A percentile compares a stretch with the other conserved stretches of the same genome.
Conservation (phyloP, 1,140 invertebrate species). For the Brachionus asplanchnoidis region DNA sequence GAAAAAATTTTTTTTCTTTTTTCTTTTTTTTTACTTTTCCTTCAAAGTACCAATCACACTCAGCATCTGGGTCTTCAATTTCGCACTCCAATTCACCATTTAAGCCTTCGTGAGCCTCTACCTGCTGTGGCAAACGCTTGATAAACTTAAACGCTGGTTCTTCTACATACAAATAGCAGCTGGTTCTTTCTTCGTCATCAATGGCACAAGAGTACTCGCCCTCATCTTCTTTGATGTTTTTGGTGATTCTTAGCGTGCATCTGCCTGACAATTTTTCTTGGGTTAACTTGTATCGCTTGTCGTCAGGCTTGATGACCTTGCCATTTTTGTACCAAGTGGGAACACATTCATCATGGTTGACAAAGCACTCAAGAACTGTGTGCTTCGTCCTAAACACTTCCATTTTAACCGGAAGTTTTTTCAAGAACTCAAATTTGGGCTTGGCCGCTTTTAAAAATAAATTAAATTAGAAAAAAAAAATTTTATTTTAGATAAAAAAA, state of each 20-base stretch:
- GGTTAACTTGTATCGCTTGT: conserved; percentile 26
- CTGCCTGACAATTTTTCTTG: conserved; percentile 31
- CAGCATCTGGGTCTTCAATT: conserved; percentile 40
- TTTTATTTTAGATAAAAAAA: neutral
- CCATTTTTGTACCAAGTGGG: conserved; percentile 41
- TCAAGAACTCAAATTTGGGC: conserved; percentile 40
- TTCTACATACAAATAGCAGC: conserved; percentile 41
- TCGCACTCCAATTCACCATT: conserved; percentile 25
- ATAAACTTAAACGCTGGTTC: conserved; percentile 40
- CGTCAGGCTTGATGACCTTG: conserved; percentile 14
- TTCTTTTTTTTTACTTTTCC: neutral
- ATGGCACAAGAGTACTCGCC: conserved; percentile 35
- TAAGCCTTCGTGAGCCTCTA: neutral
- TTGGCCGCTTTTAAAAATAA: conserved; percentile 25
- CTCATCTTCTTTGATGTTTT: conserved; percentile 37
- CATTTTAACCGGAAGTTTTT: conserved; percentile 38
- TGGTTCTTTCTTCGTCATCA: conserved; percentile 39
- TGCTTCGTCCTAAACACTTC: conserved; percentile 40
- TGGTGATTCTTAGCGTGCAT: conserved; percentile 28
- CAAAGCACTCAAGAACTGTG: conserved; percentile 38
- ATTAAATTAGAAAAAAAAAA: neutral
- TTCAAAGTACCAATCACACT: conserved; percentile 41
- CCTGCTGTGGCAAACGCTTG: conserved; percentile 32
- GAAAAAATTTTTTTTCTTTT: neutral
- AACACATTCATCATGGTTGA: conserved; percentile 18